Conservation (phyloP, 92 coral and sea anemone genomes). For the Umimayanthus chanpuru region DNA sequence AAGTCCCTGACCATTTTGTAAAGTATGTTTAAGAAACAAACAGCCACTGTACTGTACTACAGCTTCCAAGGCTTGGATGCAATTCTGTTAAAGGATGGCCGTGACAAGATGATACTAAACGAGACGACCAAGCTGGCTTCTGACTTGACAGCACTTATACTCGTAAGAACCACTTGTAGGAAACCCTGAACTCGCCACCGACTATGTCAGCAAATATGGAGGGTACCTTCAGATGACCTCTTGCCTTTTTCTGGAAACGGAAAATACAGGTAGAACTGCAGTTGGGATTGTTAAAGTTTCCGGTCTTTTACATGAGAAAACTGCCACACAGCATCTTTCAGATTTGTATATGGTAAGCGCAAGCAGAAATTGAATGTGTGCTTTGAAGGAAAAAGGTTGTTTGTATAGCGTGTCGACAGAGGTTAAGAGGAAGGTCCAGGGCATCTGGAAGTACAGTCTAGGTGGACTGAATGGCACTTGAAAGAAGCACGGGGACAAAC, state of each 20-base stretch:
- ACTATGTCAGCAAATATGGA: constrained; percentile 51
- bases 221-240: constrained; percentile 50
- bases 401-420: constrained; percentile 60
- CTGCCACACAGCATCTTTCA: constrained; percentile 45
- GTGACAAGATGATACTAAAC: constrained; percentile 38
- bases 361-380: constrained; percentile 33
- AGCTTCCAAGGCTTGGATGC: constrained; percentile 52
- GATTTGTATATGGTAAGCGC: constrained; percentile 47
- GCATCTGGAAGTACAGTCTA: constrained; percentile 56
- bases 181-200: not conserved
- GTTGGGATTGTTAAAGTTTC: constrained; percentile 51
- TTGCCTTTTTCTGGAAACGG: constrained; percentile 47
- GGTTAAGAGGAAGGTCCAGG: constrained; percentile 56
- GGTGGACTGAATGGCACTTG: constrained; percentile 64
- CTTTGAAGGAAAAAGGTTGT: constrained; percentile 45
- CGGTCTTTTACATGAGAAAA: constrained; percentile 47
- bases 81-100: constrained; percentile 40
- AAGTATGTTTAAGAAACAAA: not conserved
- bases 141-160: constrained; percentile 52
- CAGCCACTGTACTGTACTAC: constrained; percentile 49
- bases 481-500: constrained; percentile 25
- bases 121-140: constrained; percentile 55
- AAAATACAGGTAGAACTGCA: constrained; percentile 52
- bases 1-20: no score
- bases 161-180: constrained; percentile 16